Evolutionary conservation across 2,888 invertebrate genomes (phyloP).

Genomic region (Meandrusa payeni): DNA sequence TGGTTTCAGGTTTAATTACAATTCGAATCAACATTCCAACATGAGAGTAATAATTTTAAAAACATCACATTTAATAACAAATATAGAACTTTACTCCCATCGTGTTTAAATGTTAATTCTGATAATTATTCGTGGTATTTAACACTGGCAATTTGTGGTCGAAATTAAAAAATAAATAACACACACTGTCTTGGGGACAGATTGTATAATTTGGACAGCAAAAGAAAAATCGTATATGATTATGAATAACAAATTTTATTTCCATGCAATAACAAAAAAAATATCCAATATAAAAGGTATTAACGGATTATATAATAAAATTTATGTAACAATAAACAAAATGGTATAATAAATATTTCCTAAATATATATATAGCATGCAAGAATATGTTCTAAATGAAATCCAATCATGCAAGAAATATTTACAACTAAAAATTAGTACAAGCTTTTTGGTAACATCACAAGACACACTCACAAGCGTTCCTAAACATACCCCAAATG

Average conservation of each 20-base stretch:
- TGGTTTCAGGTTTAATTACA: constrained; percentile 49
- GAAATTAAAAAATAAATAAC: constrained; percentile 46
- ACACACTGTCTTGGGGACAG: constrained; percentile 25
- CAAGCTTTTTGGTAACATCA: constrained; percentile 31
- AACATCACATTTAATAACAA: not conserved
- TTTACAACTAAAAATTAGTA: constrained; percentile 9
- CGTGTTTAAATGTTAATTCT: constrained; percentile 43
- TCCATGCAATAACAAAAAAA: constrained; percentile 21
- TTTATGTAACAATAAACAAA: constrained; percentile 2
- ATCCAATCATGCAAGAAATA: constrained; percentile 20
- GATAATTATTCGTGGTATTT: constrained; percentile 50
- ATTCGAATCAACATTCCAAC: constrained; percentile 55
- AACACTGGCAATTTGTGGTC: constrained; percentile 51
- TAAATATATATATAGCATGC: constrained; percentile 6
- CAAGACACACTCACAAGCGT: constrained; percentile 22
- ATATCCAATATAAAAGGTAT: constrained; percentile 7
- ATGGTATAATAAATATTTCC: not conserved
- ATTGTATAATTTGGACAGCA: constrained; percentile 22
- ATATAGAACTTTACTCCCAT: constrained; percentile 26
- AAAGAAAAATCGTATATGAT: constrained; percentile 23
- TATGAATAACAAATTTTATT: constrained; percentile 5
- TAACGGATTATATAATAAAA: constrained; percentile 4
- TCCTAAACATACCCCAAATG: constrained; percentile 79
- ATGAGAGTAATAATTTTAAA: constrained; percentile 3
- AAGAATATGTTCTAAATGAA: constrained; percentile 10